Evolutionary conservation across 2,888 invertebrate species (phyloP).

Genomic region (Leucoptera coffeella): DNA sequence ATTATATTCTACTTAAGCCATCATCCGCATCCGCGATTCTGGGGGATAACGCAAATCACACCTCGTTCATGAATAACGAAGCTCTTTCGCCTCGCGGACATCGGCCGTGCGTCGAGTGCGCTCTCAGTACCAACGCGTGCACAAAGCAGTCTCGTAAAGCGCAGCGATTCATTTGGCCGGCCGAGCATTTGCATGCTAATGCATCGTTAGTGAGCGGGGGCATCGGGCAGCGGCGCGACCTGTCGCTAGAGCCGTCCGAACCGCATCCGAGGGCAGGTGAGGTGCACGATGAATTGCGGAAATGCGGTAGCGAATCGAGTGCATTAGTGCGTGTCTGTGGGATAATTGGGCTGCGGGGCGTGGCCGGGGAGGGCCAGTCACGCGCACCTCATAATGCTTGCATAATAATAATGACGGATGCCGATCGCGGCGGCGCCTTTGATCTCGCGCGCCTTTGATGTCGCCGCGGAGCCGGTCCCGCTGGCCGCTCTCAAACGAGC

Average conservation of each 20-base stretch:
- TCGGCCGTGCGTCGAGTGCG: too few relatives aligned
- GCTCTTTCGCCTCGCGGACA: not conserved
- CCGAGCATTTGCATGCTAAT: too few relatives aligned
- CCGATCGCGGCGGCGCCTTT: conserved; percentile 49
- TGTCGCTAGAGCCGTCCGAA: conserved; percentile 33
- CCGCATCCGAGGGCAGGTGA: too few relatives aligned
- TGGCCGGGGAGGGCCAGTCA: conserved; percentile 50
- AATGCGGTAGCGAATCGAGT: too few relatives aligned
- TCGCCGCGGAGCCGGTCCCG: conserved; percentile 44
- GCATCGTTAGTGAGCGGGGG: conserved; percentile 15
- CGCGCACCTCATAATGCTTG: conserved; percentile 53
- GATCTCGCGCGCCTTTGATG: conserved; percentile 49
- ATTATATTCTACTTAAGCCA: conserved; percentile 48
- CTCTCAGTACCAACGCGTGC: too few relatives aligned
- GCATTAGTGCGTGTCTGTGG: too few relatives aligned
- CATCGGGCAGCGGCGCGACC: conserved; percentile 12
- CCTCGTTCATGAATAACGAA: conserved; percentile 1
- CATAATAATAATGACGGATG: conserved; percentile 56
- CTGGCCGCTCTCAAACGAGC: conserved; percentile 47
- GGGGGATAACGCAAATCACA: conserved; percentile 8
- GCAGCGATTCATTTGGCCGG: too few relatives aligned
- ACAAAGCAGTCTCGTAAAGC: too few relatives aligned
- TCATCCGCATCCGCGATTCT: conserved; percentile 16
- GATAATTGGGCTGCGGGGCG: conserved; percentile 47
- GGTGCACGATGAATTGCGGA: too few relatives aligned